phyloP scores from a whole-genome alignment of 1,140 invertebrate species.

The Drosophila santomea region DNA sequence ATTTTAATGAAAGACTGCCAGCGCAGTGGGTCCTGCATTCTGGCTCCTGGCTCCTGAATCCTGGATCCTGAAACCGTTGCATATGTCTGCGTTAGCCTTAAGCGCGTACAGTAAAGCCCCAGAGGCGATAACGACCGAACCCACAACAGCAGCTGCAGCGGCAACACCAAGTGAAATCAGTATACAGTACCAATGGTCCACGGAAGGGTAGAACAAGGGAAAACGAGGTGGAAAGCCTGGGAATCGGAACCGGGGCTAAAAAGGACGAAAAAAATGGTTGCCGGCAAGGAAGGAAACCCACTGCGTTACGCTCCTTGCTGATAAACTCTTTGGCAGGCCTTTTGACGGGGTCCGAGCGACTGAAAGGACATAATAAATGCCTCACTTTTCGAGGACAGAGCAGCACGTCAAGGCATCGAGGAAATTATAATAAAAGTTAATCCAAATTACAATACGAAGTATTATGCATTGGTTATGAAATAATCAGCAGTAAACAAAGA shows the following conservation, averaged over 20 bases:
- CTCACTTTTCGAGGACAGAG: conserved; percentile 24
- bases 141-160: conserved; percentile 21
- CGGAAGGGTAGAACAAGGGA: conserved; percentile 11
- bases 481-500: neutral
- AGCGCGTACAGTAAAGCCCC: conserved; percentile 27
- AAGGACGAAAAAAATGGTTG: neutral
- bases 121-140: conserved; percentile 15
- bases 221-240: conserved; percentile 1
- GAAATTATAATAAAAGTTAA: conserved; percentile 12
- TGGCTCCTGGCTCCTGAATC: conserved; percentile 8
- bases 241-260: neutral
- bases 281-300: conserved; percentile 24
- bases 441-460: neutral
- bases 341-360: conserved; percentile 58
- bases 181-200: conserved; percentile 40
- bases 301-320: conserved; percentile 49
- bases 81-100: conserved; percentile 49
- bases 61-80: conserved; percentile 20
- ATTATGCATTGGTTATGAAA: no score
- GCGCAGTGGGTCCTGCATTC: conserved; percentile 19
- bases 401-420: conserved; percentile 16
- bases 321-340: conserved; percentile 74
- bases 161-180: conserved; percentile 25
- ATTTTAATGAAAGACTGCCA: conserved; percentile 78
- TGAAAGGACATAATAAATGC: conserved; percentile 82